A percentile compares a stretch with the other conserved stretches of the same genome.
Evolutionary conservation across 2,113 vertebrate species (phyloP).

Genomic region (Odocoileus virginianus): DNA sequence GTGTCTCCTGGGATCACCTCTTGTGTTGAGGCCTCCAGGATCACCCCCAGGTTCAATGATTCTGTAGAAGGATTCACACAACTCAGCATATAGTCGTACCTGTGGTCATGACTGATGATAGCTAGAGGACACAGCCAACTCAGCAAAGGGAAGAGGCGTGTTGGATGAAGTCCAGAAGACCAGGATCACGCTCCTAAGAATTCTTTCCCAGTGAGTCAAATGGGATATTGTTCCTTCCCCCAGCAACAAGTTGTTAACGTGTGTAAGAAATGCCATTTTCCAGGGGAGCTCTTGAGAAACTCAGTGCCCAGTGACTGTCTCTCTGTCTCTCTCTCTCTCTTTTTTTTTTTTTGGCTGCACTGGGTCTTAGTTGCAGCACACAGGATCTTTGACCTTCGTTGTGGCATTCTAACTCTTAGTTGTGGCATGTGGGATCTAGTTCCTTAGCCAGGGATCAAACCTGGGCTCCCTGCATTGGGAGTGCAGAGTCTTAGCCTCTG

Average conservation of each 20-base stretch:
- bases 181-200: background rate
- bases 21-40: background rate
- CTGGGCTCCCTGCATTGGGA: background rate
- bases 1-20: background rate
- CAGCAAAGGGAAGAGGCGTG: background rate
- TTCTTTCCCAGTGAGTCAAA: background rate
- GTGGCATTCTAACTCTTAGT: background rate
- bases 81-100: background rate
- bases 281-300: background rate
- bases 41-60: background rate
- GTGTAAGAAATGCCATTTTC: background rate
- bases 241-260: background rate
- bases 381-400: background rate
- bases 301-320: background rate
- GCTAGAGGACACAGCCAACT: background rate
- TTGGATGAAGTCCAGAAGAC: background rate
- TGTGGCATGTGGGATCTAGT: background rate
- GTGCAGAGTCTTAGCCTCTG: background rate
- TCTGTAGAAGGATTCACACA: background rate
- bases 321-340: background rate
- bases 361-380: background rate
- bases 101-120: background rate
- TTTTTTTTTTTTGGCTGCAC: background rate
- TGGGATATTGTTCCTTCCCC: background rate
- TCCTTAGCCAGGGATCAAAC: background rate